Base-by-base conservation (phyloP, 2,113 vertebrate species). In the Thermophis baileyi region DNA sequence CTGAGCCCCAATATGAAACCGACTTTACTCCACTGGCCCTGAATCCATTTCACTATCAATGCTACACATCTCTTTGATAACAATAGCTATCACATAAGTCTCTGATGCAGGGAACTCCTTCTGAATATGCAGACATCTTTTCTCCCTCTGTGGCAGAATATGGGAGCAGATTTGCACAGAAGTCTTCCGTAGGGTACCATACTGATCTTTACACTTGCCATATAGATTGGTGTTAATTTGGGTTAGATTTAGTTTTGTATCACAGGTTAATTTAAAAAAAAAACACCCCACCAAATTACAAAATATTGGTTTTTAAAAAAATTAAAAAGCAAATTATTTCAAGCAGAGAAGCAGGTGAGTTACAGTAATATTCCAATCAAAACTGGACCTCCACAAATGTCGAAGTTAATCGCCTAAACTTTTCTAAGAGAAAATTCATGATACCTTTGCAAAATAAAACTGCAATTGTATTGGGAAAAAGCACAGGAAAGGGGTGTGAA, bases 121-220 rank as follows among this genome's bases (percentile, higher is more conserved):
- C 92, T 96, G 40, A 74, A 94, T 89, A 50, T 1, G 0, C 90
- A 55, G 85, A 57, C 92, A 92, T 93, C 49, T 93, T 40, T 87
- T 35, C 90, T 95, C 95, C 95, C 91, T 12, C 95, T 95, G 95
- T 90, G 94, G 93, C 44, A 30, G 94, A 86, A 12, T 93, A 90
- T 6, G 18, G 94, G 95, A 90, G 88, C 8, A 81, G 90, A 93
- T 81, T 93, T 94, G 92, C 46, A 87, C 22, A 16, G 94, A 96
- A 96, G 90, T 69, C 91, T 96, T 97, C 96, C 95, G 89, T 96
- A 97, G 53, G 97, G 97, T 96, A 97, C 98, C 97, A 96, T 97
- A 97, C 97, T 98, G 98, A 97, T 97, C 98, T 98, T 98, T 98
- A 98, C 97, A 98, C 98, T 98, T 98, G 98, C 98, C 98, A 98